phyloP scores from a whole-genome alignment of 2,113 vertebrate species.

The Grammomys dolichurus region DNA sequence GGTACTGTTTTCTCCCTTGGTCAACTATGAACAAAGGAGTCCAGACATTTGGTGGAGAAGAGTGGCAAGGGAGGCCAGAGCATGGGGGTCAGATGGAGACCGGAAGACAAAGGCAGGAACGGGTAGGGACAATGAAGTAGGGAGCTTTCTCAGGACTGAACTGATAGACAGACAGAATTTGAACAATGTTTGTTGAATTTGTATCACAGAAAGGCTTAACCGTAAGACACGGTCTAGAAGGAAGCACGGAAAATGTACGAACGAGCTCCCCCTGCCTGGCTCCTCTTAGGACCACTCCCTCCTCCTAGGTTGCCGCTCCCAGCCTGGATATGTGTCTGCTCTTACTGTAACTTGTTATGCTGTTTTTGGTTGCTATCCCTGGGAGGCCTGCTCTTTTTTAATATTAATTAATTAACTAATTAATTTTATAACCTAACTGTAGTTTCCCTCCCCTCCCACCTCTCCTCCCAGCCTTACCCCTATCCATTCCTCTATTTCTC shows the following conservation, averaged over 20 bases:
- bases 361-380: background rate
- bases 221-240: slow-evolving; percentile 27
- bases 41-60: background rate
- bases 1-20: background rate
- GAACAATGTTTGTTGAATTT: background rate
- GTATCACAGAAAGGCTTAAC: background rate
- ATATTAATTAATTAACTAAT: background rate
- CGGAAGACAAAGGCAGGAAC: background rate
- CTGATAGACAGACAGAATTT: background rate
- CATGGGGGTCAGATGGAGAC: background rate
- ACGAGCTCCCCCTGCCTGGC: background rate
- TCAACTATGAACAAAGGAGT: background rate
- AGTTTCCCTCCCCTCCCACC: background rate
- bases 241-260: background rate
- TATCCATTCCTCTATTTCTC: background rate
- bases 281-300: background rate
- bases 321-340: background rate
- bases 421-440: background rate
- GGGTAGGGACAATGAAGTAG: too few species aligned
- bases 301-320: background rate
- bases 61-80: background rate
- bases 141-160: background rate
- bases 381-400: background rate
- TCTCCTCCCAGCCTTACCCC: background rate
- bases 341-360: background rate